Conservation (phyloP, 2,888 invertebrate species). For the Athalia cordata region DNA sequence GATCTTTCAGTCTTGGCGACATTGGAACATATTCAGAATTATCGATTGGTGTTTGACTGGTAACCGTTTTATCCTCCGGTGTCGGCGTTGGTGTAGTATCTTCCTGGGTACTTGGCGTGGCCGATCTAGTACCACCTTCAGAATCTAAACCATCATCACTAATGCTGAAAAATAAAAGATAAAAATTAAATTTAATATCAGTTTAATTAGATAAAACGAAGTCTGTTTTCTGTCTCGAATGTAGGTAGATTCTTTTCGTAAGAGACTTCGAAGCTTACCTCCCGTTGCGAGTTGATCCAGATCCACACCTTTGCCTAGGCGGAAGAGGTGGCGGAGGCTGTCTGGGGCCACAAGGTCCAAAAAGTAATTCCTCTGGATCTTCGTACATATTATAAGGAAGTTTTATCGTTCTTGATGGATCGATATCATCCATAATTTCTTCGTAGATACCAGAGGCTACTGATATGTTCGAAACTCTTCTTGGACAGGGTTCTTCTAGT, state of each 20-base stretch:
- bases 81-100: constrained; percentile 59
- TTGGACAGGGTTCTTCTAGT: constrained; percentile 60
- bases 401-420: constrained; percentile 43
- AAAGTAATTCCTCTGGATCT: constrained; percentile 71
- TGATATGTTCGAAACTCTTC: constrained; percentile 78
- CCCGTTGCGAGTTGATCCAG: constrained; percentile 59
- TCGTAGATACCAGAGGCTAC: constrained; percentile 82
- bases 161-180: constrained; percentile 49
- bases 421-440: constrained; percentile 77
- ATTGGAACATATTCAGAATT: constrained; percentile 69
- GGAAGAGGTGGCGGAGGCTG: constrained; percentile 74
- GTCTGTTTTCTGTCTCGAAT: too few relatives aligned
- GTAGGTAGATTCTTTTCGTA: not conserved
- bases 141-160: constrained; percentile 66
- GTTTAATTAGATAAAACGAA: too few relatives aligned
- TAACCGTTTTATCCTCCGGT: constrained; percentile 53
- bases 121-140: constrained; percentile 63
- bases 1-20: constrained; percentile 67
- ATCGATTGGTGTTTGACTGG: constrained; percentile 53
- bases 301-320: constrained; percentile 69
- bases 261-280: constrained; percentile 51
- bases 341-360: constrained; percentile 54
- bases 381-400: constrained; percentile 69
- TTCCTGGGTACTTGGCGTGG: constrained; percentile 61
- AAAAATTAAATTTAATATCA: not conserved